Evolutionary conservation across 1,140 invertebrate species (phyloP).

Genomic region (Palaemon carinicauda): DNA sequence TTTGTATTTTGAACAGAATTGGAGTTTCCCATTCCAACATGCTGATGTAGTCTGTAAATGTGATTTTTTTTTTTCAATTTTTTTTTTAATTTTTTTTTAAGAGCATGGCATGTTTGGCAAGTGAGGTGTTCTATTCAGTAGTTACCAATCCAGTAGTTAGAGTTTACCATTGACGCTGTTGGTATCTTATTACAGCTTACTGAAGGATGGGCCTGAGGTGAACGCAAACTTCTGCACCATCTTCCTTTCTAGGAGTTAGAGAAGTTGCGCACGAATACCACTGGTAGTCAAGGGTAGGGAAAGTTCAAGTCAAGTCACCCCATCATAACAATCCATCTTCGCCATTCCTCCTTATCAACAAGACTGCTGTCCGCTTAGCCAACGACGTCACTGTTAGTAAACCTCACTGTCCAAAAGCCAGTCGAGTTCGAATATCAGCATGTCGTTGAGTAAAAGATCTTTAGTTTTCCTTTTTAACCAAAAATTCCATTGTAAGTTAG

Average conservation of each 20-base stretch:
- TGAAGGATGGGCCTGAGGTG: slow-evolving; percentile 51
- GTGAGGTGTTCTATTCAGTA: slow-evolving; percentile 57
- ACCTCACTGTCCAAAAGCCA: slow-evolving; percentile 55
- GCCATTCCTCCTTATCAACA: slow-evolving; percentile 54
- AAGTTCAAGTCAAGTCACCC: slow-evolving; percentile 46
- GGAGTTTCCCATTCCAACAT: slow-evolving; percentile 54
- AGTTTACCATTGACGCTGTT: slow-evolving; percentile 55
- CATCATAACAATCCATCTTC: slow-evolving; percentile 42
- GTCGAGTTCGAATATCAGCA: slow-evolving; percentile 44
- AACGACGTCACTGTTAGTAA: slow-evolving; percentile 47
- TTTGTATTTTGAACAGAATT: slow-evolving; percentile 51
- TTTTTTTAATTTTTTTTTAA: neutral
- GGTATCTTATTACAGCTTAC: slow-evolving; percentile 56
- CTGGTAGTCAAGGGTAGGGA: slow-evolving; percentile 52
- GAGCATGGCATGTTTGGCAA: slow-evolving; percentile 53
- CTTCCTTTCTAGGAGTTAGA: slow-evolving; percentile 53
- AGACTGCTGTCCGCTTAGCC: slow-evolving; percentile 52
- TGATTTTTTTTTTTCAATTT: slow-evolving; percentile 23
- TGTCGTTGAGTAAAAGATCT: slow-evolving; percentile 25
- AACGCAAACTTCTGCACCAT: slow-evolving; percentile 52
- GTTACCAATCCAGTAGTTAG: slow-evolving; percentile 52
- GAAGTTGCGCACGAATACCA: slow-evolving; percentile 53
- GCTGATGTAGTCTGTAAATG: slow-evolving; percentile 51
- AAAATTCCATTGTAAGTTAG: slow-evolving; percentile 54
- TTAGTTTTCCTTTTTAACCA: slow-evolving; percentile 37